phyloP scores from a whole-genome alignment of 2,797 vertebrate genomes.

The Clarias platycephalus region DNA sequence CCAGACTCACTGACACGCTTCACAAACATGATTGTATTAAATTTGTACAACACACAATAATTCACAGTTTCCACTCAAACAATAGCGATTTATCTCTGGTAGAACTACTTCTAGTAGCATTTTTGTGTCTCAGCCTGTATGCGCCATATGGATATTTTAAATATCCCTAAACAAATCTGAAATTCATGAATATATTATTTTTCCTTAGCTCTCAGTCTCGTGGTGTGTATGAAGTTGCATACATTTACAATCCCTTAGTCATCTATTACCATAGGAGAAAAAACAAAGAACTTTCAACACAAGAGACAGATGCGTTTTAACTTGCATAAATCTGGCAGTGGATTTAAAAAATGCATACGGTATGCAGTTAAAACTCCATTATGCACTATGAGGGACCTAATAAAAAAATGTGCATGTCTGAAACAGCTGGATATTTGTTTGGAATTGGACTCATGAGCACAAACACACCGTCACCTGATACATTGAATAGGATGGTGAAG shows the following conservation, averaged over 20 bases:
- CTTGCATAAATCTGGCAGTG: not conserved
- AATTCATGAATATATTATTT: not conserved
- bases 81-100: too few species aligned
- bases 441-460: not conserved
- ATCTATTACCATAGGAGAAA: not conserved
- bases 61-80: not conserved
- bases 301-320: not conserved
- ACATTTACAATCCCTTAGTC: not conserved
- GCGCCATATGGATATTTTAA: not conserved
- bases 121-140: not conserved
- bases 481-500: not conserved
- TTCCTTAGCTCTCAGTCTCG: not conserved
- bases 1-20: slow-evolving; percentile 3
- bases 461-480: not conserved
- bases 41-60: not conserved
- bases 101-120: not conserved
- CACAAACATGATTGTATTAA: not conserved
- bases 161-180: slow-evolving; percentile 4
- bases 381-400: not conserved
- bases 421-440: not conserved
- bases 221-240: not conserved
- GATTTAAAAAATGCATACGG: not conserved
- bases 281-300: not conserved
- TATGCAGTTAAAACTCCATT: not conserved
- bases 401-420: not conserved